phyloP scores from a whole-genome alignment of 2,113 vertebrate genomes.

The Poecile atricapillus region DNA sequence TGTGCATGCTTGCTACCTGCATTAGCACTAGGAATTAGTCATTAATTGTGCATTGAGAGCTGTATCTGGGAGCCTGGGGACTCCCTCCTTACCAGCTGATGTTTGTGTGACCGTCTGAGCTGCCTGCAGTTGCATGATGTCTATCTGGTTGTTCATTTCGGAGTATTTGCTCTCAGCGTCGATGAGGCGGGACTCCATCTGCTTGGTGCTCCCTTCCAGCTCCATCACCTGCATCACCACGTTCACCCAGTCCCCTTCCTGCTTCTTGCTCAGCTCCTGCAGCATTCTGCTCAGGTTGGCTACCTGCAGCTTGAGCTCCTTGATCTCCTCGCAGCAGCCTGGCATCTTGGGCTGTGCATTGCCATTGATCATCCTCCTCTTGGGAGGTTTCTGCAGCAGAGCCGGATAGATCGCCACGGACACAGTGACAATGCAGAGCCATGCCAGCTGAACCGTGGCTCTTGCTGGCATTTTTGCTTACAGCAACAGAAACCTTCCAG shows the following conservation, averaged over 20 bases:
- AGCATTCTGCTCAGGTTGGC: slow-evolving; percentile 89
- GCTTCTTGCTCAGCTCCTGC: slow-evolving; percentile 84
- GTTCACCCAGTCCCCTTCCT: slow-evolving; percentile 83
- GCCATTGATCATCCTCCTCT: slow-evolving; percentile 3
- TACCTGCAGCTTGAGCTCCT: slow-evolving; percentile 85
- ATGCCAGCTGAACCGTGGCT: slow-evolving; percentile 21
- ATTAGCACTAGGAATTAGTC: background rate
- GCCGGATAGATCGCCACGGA: slow-evolving; percentile 43
- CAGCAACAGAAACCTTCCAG: slow-evolving; percentile 9
- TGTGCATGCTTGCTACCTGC: background rate
- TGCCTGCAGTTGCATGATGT: slow-evolving; percentile 93
- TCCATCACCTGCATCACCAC: slow-evolving; percentile 90
- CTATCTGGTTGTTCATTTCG: slow-evolving; percentile 91
- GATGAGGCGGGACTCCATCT: slow-evolving; percentile 81
- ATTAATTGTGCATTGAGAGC: background rate
- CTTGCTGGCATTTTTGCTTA: slow-evolving; percentile 66
- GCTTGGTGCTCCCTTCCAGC: slow-evolving; percentile 84
- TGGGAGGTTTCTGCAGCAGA: slow-evolving; percentile 78
- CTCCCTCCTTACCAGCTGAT: slow-evolving; percentile 84
- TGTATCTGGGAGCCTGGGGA: background rate
- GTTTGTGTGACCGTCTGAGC: slow-evolving; percentile 86
- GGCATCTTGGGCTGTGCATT: slow-evolving; percentile 59
- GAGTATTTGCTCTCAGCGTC: slow-evolving; percentile 94
- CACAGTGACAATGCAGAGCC: slow-evolving; percentile 58
- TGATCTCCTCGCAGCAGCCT: slow-evolving; percentile 88